Conservation (phyloP, 2,888 invertebrate species). For the Aleiodes testaceus region DNA sequence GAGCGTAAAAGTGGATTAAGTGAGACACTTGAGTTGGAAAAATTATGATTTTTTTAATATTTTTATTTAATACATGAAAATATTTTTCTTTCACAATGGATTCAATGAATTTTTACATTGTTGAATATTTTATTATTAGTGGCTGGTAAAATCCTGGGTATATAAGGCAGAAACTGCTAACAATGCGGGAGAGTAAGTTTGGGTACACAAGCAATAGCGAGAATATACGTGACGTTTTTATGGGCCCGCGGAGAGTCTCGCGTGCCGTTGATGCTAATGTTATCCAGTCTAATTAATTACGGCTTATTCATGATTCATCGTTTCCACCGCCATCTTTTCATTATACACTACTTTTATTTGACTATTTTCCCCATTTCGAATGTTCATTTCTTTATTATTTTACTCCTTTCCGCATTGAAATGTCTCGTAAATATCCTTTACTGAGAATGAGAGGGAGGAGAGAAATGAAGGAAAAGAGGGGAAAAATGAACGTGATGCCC, state of each 20-base stretch:
- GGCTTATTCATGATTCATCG: slow-evolving; percentile 66
- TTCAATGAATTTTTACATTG: slow-evolving; percentile 11
- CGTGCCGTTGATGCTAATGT: slow-evolving; percentile 64
- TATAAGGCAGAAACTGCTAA: slow-evolving; percentile 51
- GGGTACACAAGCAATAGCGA: slow-evolving; percentile 52
- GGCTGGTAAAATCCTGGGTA: slow-evolving; percentile 23
- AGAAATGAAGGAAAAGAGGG: background rate
- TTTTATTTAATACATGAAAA: slow-evolving; percentile 20
- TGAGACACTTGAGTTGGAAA: slow-evolving; percentile 28
- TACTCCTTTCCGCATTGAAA: slow-evolving; percentile 23
- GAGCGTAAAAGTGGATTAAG: slow-evolving; percentile 34
- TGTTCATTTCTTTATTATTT: slow-evolving; percentile 23
- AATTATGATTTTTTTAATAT: slow-evolving; percentile 2
- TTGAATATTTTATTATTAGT: slow-evolving; percentile 22
- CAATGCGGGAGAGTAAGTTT: slow-evolving; percentile 54
- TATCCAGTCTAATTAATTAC: slow-evolving; percentile 67
- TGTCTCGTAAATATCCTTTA: slow-evolving; percentile 52
- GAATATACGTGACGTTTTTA: slow-evolving; percentile 66
- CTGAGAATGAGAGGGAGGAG: slow-evolving; percentile 24
- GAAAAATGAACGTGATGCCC: too few relatives aligned
- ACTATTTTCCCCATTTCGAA: slow-evolving; percentile 44
- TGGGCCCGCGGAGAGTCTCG: slow-evolving; percentile 65
- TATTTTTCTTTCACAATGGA: background rate
- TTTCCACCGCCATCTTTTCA: slow-evolving; percentile 34
- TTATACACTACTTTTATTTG: slow-evolving; percentile 31